Evolutionary conservation across 2,113 vertebrate species (phyloP).

Genomic region (Potamarius usumacintae): DNA sequence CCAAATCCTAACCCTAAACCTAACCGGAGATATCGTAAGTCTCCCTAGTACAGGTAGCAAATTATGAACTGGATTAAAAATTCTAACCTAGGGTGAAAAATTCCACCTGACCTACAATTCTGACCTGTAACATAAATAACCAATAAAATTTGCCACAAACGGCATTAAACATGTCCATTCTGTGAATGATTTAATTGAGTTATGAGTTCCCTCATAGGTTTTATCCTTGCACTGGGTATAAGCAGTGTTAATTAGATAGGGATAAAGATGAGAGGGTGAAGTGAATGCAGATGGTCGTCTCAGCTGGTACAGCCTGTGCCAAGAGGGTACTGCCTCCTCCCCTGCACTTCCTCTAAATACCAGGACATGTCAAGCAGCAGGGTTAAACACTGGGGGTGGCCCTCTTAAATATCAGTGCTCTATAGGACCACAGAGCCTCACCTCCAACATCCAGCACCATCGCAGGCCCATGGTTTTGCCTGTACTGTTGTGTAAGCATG

Average conservation of each 20-base stretch:
- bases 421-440: slow-evolving; percentile 14
- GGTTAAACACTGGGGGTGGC: slow-evolving; percentile 43
- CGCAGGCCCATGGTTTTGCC: neutral
- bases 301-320: slow-evolving; percentile 51
- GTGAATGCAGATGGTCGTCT: slow-evolving; percentile 50
- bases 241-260: slow-evolving; percentile 2
- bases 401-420: slow-evolving; percentile 40
- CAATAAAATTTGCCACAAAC: neutral
- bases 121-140: neutral
- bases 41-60: too few relatives aligned
- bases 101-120: too few relatives aligned
- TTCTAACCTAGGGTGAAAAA: too few relatives aligned
- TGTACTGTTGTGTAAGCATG: neutral
- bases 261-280: slow-evolving; percentile 29
- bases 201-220: neutral
- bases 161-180: neutral
- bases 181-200: slow-evolving; percentile 3
- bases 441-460: slow-evolving; percentile 1
- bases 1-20: too few relatives aligned
- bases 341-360: slow-evolving; percentile 49
- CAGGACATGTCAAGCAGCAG: slow-evolving; percentile 43
- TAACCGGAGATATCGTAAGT: too few relatives aligned
- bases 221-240: neutral
- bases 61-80: too few relatives aligned
- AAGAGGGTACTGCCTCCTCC: slow-evolving; percentile 40